Base-by-base conservation (phyloP, 2,888 invertebrate genomes). In the Leptopilina syphax region DNA sequence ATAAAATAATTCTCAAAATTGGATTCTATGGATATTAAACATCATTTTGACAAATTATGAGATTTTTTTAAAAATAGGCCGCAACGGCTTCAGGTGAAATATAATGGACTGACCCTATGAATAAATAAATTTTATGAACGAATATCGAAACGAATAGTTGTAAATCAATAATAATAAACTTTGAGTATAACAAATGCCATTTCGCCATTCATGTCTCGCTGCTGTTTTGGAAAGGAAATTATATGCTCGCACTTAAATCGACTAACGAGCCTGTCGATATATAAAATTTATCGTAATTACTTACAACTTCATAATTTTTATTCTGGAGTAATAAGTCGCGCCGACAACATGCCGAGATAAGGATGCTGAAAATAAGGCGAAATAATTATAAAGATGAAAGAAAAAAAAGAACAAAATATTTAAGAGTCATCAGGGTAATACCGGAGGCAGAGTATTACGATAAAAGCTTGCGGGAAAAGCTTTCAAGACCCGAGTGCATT, bases 281-380 rank as follows among this genome's bases (percentile, higher is more conserved):
- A 24, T 57, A 57, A 73, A 73, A 73, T 73, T 73, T 73, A 57
- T 73, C 57, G 54, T 73, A 73, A 73, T 57, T 70, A 70, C 70
- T 54, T 73, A 73, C 73, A 57, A 57, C 57, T 57, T 73, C 4
- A 57, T 73, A 73, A 57, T 54, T 73, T 73, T 73, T 57, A 57
- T 73, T 73, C 50, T 8, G 13, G 13, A 57, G 57, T 73, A 73
- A 73, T 73, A 73, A 73, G 73, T 73, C 41, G 73, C 57, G 9
- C n/a, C 34, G 41, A 27, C 34, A 41, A 73, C 34, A 54, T 57
- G 57, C 13, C 34, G 9, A 73, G 73, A 54, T 70, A 70, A 70
- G 70, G 54, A 54, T 54, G 13, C 70, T 54, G 27, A 12, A 70
- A 47, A 44, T 8, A 44, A 70, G 57, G 54, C 24, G 54, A 63